These are phyloP conservation scores for Spinus olivaceus DNA, from an alignment of 2,797 vertebrate species.

Conservation along the genomic window DNA sequence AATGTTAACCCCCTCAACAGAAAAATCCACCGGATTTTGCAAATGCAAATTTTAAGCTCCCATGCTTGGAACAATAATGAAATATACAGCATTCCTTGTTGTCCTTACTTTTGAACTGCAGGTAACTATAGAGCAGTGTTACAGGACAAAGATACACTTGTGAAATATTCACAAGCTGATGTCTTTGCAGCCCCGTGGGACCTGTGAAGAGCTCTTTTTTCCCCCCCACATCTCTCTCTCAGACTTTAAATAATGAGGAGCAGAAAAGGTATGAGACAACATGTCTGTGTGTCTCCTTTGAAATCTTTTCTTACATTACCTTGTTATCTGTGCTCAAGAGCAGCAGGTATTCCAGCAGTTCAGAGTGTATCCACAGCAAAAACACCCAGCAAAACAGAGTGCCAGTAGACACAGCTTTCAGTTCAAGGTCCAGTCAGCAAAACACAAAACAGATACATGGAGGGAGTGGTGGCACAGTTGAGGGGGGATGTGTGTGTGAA, in stretches of 20 bases:
- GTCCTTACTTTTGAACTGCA: constrained; percentile 60
- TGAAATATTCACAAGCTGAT: constrained; percentile 70
- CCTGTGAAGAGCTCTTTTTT: constrained; percentile 61
- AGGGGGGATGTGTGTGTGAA: not conserved
- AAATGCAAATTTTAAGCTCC: constrained; percentile 9
- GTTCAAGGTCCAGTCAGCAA: not conserved
- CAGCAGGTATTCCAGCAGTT: constrained; percentile 53
- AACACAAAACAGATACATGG: not conserved
- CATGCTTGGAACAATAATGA: not conserved
- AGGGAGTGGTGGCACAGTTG: not conserved
- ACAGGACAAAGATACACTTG: constrained; percentile 62
- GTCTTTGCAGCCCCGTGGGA: constrained; percentile 65
- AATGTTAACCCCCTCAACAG: not conserved
- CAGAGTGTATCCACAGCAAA: constrained; percentile 37
- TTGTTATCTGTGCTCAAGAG: constrained; percentile 61
- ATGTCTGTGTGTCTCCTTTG: constrained; percentile 66
- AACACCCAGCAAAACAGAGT: not conserved
- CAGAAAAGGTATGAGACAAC: constrained; percentile 60
- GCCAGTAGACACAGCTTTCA: not conserved
- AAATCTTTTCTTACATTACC: constrained; percentile 64
- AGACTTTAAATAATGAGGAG: constrained; percentile 74
- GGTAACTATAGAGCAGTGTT: constrained; percentile 46
- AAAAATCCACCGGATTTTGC: not conserved
- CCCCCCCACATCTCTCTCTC: constrained; percentile 36
- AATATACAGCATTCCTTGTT: constrained; percentile 6